A percentile compares a stretch with the other conserved stretches of the same genome.
These are phyloP conservation scores for Marronus borbonicus DNA, from an alignment of 2,888 invertebrate genomes.

Conservation along the genomic window DNA sequence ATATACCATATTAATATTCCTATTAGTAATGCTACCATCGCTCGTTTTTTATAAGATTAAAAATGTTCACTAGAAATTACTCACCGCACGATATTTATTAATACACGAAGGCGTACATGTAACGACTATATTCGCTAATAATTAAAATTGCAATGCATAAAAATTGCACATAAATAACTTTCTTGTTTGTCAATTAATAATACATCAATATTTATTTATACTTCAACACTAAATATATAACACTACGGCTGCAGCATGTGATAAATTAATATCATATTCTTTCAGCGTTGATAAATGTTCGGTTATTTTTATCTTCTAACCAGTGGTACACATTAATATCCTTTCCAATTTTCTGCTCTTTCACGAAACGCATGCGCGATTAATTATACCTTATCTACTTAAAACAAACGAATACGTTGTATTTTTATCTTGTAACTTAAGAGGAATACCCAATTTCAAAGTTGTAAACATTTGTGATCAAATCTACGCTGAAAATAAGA, in stretches of 20 bases:
- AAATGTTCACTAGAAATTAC: neutral
- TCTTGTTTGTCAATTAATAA: slow-evolving; percentile 27
- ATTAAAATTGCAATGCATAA: slow-evolving; percentile 22
- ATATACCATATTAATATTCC: too few species aligned
- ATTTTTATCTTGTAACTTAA: neutral
- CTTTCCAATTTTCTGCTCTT: slow-evolving; percentile 23
- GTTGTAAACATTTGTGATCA: too few species aligned
- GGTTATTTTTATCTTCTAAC: slow-evolving; percentile 30
- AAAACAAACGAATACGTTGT: neutral
- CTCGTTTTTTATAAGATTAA: neutral
- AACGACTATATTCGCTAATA: slow-evolving; percentile 2
- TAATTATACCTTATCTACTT: slow-evolving; percentile 6
- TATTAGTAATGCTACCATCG: slow-evolving; percentile 3
- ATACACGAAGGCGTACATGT: slow-evolving; percentile 5
- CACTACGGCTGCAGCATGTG: neutral
- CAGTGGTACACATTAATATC: slow-evolving; percentile 4
- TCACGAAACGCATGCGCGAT: slow-evolving; percentile 10
- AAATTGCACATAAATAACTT: slow-evolving; percentile 28
- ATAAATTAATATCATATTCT: slow-evolving; percentile 34
- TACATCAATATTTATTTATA: slow-evolving; percentile 35
- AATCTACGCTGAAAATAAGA: too few species aligned
- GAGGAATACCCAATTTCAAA: too few species aligned
- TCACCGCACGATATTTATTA: neutral
- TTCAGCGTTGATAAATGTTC: slow-evolving; percentile 23
- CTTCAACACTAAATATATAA: slow-evolving; percentile 24